Evolutionary conservation across 2,888 invertebrate species (phyloP).

Genomic region (Agrotis puta): DNA sequence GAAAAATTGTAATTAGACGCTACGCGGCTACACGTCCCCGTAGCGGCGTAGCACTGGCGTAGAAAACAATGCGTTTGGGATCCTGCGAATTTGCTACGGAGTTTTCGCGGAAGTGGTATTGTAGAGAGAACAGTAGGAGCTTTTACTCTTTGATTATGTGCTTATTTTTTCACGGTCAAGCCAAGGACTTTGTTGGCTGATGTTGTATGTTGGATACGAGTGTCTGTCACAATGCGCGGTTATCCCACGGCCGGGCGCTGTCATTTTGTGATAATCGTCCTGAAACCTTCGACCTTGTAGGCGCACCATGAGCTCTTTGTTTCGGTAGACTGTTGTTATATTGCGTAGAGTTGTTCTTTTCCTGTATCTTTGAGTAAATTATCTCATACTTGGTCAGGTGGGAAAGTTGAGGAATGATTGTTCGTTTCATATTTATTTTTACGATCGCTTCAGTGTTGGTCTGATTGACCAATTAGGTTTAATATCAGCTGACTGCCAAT

Average conservation of each 20-base stretch:
- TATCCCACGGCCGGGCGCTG: constrained; percentile 71
- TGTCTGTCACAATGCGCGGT: constrained; percentile 66
- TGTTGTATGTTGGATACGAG: constrained; percentile 50
- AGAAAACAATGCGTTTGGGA: constrained; percentile 65
- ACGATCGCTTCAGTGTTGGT: not conserved
- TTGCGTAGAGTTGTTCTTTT: constrained; percentile 19
- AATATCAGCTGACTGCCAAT: constrained; percentile 41
- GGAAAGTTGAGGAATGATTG: not conserved
- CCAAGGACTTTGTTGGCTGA: constrained; percentile 78
- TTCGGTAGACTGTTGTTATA: constrained; percentile 65
- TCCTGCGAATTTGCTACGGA: constrained; percentile 50
- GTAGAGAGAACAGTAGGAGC: constrained; percentile 26
- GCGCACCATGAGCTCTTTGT: constrained; percentile 78
- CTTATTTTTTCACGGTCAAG: constrained; percentile 84
- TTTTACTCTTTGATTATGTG: constrained; percentile 42
- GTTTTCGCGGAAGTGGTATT: constrained; percentile 58
- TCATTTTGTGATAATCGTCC: constrained; percentile 81
- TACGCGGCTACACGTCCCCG: constrained; percentile 66
- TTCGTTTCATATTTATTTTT: not conserved
- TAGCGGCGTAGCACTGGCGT: constrained; percentile 68
- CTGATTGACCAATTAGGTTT: constrained; percentile 16
- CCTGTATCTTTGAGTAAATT: not conserved
- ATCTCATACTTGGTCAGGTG: not conserved
- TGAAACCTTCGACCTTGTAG: constrained; percentile 78
- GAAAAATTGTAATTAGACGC: constrained; percentile 56